Evolutionary conservation across 2,113 vertebrate species (phyloP).

Genomic region (Macquaria australasica): DNA sequence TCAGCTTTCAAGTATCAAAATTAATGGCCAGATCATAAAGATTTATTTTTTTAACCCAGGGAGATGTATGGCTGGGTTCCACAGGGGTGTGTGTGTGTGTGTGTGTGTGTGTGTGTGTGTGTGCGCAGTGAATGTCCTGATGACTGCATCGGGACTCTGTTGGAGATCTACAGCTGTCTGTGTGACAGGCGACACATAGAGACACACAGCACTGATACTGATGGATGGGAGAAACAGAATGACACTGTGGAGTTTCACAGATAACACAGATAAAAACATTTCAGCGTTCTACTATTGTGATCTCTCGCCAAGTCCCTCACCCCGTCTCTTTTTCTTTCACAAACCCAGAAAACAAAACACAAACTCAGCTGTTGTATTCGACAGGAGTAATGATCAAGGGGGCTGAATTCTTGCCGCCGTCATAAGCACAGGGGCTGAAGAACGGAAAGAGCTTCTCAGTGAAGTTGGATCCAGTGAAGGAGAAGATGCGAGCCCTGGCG

Average conservation of each 20-base stretch:
- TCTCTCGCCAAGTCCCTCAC: not conserved
- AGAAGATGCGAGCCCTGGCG: conserved; percentile 53
- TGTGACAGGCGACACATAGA: conserved; percentile 15
- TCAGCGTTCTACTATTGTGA: not conserved
- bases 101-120: not conserved
- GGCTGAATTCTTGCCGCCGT: conserved; percentile 38
- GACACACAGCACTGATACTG: conserved; percentile 32
- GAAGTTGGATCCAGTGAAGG: conserved; percentile 56
- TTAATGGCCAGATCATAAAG: not conserved
- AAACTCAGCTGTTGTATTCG: conserved; percentile 21
- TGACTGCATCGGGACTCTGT: not conserved
- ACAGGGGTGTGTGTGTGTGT: not conserved
- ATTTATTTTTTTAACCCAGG: not conserved
- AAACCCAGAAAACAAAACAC: not conserved
- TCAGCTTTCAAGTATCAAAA: not conserved
- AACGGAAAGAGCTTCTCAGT: conserved; percentile 59
- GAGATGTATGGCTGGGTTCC: not conserved
- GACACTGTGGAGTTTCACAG: conserved; percentile 18
- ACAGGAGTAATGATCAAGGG: conserved; percentile 68
- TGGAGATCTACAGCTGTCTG: conserved; percentile 27
- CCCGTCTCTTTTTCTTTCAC: not conserved
- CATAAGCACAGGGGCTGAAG: conserved; percentile 46
- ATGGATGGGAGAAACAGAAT: conserved; percentile 24
- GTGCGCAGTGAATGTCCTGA: not conserved
- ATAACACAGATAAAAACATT: conserved; percentile 18